Evolutionary conservation across 2,888 invertebrate species (phyloP).

Genomic region (Phania funesta): DNA sequence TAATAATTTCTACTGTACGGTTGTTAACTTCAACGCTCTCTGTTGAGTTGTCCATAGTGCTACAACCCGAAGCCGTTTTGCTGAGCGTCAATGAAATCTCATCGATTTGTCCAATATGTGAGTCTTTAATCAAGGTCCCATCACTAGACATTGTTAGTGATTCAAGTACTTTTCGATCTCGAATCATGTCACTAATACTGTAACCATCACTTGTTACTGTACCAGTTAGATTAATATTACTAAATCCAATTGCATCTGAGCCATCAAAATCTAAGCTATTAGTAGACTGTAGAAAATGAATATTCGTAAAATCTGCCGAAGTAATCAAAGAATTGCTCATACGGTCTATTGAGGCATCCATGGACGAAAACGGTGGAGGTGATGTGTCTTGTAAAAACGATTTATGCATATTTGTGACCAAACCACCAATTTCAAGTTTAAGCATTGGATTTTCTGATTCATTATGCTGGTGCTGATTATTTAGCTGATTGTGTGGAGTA

Average conservation of each 20-base stretch:
- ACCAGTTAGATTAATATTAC: conserved; percentile 68
- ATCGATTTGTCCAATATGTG: conserved; percentile 79
- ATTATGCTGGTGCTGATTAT: conserved; percentile 62
- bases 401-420: conserved; percentile 79
- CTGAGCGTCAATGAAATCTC: conserved; percentile 77
- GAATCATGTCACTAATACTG: conserved; percentile 77
- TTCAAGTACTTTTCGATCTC: conserved; percentile 78
- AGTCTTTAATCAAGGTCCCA: conserved; percentile 78
- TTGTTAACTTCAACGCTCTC: conserved; percentile 75
- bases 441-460: conserved; percentile 70
- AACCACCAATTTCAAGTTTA: conserved; percentile 78
- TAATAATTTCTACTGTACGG: conserved; percentile 59
- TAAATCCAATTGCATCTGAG: conserved; percentile 45
- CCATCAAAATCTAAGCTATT: conserved; percentile 72
- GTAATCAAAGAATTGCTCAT: conserved; percentile 79
- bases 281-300: conserved; percentile 77
- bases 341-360: conserved; percentile 75
- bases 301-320: conserved; percentile 79
- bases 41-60: conserved; percentile 79
- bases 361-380: conserved; percentile 79
- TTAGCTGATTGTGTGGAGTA: conserved; percentile 38
- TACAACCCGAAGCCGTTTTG: conserved; percentile 78
- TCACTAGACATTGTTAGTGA: conserved; percentile 78
- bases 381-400: conserved; percentile 79
- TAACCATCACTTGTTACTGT: conserved; percentile 73